Evolutionary conservation across 2,888 invertebrate species (phyloP), one percentile per base, ranked within the genome.

Genomic region (Heliconius ismenius): DNA sequence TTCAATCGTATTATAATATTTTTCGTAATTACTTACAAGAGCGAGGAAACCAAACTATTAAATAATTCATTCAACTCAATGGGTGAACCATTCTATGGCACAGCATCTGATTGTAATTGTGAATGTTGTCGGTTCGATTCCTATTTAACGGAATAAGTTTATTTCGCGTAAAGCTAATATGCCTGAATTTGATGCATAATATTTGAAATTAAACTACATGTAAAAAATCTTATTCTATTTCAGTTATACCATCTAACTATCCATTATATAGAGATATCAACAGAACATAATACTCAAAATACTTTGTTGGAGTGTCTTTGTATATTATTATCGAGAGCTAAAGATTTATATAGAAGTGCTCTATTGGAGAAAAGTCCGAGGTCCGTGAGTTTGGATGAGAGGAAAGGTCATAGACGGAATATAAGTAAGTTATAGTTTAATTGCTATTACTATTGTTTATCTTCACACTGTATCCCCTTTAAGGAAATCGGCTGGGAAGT

Each of bases 271-370:
- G 92, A 92, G 70, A 83, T 96, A 76, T 93, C 95, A 39, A 90
- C 93, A 11, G 97, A 98, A 89, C 98, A 98, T 89, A 98, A 98
- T 89, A 96, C 98, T 77, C 96, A 98, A 83, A 98, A 98, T 86
- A 96, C 98, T 1, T 96, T 98, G 26, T 94, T 99, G 86, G 99
- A 99, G 89, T 95, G 96, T 84, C 92, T 97, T 43, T 95, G 96
- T 32, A 95, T 96, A 72, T 85, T 97, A 4, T 86, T 97, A 10
- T 84, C 95, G 87, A 81, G 95, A 4, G 92, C 94, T 1, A 91
- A 92, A 1, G 88, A 88, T 0, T 83, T 83, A 0, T 92, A 96
- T 54, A 90, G 95, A 74, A 86, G 88, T 3, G 90, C 95, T 2
- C 86, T 97, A 24, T 83, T 95, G 32, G 95, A 95, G 89, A 82